Evolutionary conservation across 1,140 invertebrate genomes (phyloP), one percentile per base, ranked within the genome.

Genomic region (Frieseomelitta varia): DNA sequence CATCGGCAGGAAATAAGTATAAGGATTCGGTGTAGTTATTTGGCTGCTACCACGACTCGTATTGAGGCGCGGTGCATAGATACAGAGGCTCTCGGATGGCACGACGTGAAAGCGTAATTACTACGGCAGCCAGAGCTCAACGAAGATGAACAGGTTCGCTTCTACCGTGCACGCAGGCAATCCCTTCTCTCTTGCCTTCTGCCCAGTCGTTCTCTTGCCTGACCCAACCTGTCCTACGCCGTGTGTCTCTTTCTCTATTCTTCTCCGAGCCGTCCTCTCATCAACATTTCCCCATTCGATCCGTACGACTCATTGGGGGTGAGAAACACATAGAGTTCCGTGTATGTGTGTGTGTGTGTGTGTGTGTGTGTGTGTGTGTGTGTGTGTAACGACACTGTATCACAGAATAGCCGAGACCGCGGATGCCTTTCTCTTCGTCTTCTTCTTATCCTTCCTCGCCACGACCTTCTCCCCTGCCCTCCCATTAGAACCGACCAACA

Each of bases 61-160:
- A 85, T 88, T 80, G 83, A 88, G 51, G 73, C 82, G 15, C 24
- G 4, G 14, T 58, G 34, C 19, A 8, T 56, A 21, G 51, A 78
- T 34, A 78, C 34, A 58, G 72, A 21, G 17, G 69, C 67, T 27
- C 67, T 27, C 17, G 71, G 86, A 81, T 90, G 84, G 86, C 81
- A 86, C 84, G 77, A 88, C 72, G 85, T 78, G 84, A 87, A 90
- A 93, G 84, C 87, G 91, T 93, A 91, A 90, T 93, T 93, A 92
- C 87, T 86, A 80, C 72, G 84, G 67, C 77, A 79, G 79, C 85
- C 69, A 74, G 39, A 47, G 86, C 87, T 85, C 86, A 85, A 88
- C 80, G 87, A 86, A 90, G 81, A 89, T 87, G 84, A 89, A 92
- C 89, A 90, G 84, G 86, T 92, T 85, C 71, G 80, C 77, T 67